Conservation (phyloP, 2,888 invertebrate species). For the Rhagophthalmus giganteus region DNA sequence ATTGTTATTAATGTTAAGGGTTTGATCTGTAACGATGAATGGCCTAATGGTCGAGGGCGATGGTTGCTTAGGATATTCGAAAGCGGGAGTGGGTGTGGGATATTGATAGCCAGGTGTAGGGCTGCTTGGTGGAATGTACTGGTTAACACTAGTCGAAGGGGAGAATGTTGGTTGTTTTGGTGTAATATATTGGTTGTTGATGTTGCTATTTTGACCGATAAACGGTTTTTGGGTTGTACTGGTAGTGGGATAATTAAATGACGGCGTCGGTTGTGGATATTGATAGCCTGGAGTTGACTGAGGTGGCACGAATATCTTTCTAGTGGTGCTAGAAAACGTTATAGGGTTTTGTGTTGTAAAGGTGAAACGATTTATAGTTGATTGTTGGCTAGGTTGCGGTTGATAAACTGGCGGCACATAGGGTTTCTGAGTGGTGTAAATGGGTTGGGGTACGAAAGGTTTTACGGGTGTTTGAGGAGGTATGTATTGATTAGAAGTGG, state of each 20-base stretch:
- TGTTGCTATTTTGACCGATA: conserved; percentile 19
- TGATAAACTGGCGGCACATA: not conserved
- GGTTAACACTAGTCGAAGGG: conserved; percentile 1
- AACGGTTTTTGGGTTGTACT: conserved; percentile 11
- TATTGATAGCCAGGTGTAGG: conserved; percentile 10
- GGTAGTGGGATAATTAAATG: conserved; percentile 8
- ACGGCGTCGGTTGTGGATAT: conserved; percentile 13
- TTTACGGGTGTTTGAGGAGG: no score
- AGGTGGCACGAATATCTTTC: not conserved
- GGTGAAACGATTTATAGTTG: not conserved
- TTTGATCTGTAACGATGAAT: not conserved
- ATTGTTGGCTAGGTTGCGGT: not conserved
- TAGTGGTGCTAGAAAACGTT: not conserved
- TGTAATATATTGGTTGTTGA: conserved; percentile 5
- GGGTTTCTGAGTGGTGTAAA: not conserved
- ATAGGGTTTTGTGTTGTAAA: not conserved
- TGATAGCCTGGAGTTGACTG: conserved; percentile 13
- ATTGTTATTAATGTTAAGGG: conserved; percentile 6
- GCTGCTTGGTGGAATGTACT: conserved; percentile 7
- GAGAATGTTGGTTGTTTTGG: no score
- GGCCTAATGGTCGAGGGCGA: not conserved
- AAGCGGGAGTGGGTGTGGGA: conserved; percentile 10
- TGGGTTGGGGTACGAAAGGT: not conserved
- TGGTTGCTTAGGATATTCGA: conserved; percentile 5
- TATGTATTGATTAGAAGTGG: conserved; percentile 6